phyloP scores from a whole-genome alignment of 2,113 vertebrate species.

The Heterochromis multidens region DNA sequence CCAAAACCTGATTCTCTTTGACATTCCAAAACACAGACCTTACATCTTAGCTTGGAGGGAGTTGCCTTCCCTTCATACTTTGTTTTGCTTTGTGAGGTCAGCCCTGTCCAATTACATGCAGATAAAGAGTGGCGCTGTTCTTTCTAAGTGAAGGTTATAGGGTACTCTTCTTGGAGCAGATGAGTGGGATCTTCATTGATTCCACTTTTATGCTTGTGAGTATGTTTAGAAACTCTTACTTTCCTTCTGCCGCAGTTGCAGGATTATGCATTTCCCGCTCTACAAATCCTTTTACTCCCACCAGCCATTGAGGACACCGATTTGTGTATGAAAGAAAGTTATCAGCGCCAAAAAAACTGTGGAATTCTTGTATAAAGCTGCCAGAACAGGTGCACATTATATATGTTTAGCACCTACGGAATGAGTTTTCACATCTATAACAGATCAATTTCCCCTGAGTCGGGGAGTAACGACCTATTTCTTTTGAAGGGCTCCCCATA shows the following conservation, averaged over 20 bases:
- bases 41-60: background rate
- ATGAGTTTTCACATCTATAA: conserved; percentile 41
- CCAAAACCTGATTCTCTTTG: conserved; percentile 28
- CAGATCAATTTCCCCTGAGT: conserved; percentile 53
- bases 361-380: conserved; percentile 10
- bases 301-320: conserved; percentile 28
- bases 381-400: conserved; percentile 18
- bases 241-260: background rate
- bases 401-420: conserved; percentile 34
- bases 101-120: conserved; percentile 14
- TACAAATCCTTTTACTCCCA: conserved; percentile 42
- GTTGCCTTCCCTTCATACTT: background rate
- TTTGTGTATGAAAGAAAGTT: conserved; percentile 50
- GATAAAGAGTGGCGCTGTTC: conserved; percentile 2
- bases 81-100: background rate
- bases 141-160: conserved; percentile 7
- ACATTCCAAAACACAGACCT: conserved; percentile 8
- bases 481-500: conserved; percentile 41
- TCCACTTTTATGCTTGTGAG: conserved; percentile 4
- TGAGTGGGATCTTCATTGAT: conserved; percentile 37
- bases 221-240: conserved; percentile 28
- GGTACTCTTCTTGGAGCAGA: background rate
- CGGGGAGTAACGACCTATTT: conserved; percentile 43
- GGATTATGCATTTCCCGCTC: conserved; percentile 28
- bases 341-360: background rate